Base-by-base conservation (phyloP, 2,888 invertebrate species). In the Unio pictorum region DNA sequence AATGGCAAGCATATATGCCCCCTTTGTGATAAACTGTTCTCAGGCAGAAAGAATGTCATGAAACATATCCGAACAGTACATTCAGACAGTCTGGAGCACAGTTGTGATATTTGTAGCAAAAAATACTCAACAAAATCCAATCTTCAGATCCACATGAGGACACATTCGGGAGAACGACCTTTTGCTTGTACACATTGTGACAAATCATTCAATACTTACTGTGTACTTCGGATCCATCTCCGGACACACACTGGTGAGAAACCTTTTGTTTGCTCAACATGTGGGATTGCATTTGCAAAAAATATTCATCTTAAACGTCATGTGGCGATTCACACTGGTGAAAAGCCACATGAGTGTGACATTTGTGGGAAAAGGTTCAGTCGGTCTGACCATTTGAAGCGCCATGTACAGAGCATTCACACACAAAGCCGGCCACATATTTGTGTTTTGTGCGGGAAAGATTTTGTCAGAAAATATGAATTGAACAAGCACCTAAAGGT, bases 261-360 rank as follows among this genome's bases (percentile, higher is more conserved):
- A 55, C 83, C 84, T 18, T 84, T 81, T 69, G 72, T 72, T 17
- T 84, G 85, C 64, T 73, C 78, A 1, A 76, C 75, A n/a, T 85
- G 84, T 68, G 80, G 80, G 8, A 79, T 81, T 60, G 75, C 79
- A 20, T 85, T 85, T 67, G 79, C 82, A 20, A 82, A 83, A 66
- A 82, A 82, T 67, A 81, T 82, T 58, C 82, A 84, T 66, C 75
- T 85, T n/a, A 82, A 82, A 61, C 78, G 82, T 23, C 85, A 85
- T 66, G 67, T 83, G 61, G 75, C 78, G 30, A 82, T 82, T 23
- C 85, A 85, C 73, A 81, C 82, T 1, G 82, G 84, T 0, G 72
- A 79, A 23, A 84, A 83, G 64, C 84, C 82, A 3, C 83, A 83
- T 56, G 71, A 71, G 30, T 85, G 85, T 63, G 74, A 76, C 63